Base-by-base conservation (phyloP, 2,797 vertebrate species). In the Molossus molossus region DNA sequence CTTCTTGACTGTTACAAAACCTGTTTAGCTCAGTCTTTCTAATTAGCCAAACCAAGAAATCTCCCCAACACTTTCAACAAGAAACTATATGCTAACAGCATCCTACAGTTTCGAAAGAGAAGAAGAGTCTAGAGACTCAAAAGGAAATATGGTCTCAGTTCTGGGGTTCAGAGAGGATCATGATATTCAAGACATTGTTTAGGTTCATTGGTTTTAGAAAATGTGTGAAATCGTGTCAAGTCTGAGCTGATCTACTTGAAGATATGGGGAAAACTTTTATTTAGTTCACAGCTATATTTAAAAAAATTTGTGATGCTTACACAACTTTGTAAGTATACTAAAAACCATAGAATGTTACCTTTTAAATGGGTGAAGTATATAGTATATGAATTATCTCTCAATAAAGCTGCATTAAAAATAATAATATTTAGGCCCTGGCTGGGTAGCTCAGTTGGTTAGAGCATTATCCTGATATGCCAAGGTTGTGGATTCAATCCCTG, bases 1-100 rank as follows among this genome's bases (percentile, higher is more conserved):
- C 48, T 91, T 80, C 50, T 48, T 77, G 23, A 65, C 53, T 76
- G 21, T 77, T 86, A 77, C 9, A 67, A 92, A 79, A 48, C 18
- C 45, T 75, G 37, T 75, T 87, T 83, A 67, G 75, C 45, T 87
- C 77, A 62, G 69, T 76, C n/a, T 96, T 90, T 62, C 57, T 86
- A 72, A 89, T 37, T 73, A 72, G 77, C 69, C 62, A 94, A 91
- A 70, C 33, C 29, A 94, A 85, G 73, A 80, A 62, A 62, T 75
- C 81, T 81, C 17, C 57, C 79, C 40, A 93, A 70, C 10, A 62
- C 25, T 70, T 60, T 72, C 40, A 65, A 82, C 1, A 82, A 62
- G 64, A 90, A 83, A 76, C 70, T 55, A 73, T 48, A 75, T 10
- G 58, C 60, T 2, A 15, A 29, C 9, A 53, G 33, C 14, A 40